Percentiles rank a stretch among this genome's conserved stretches.
phyloP scores from a whole-genome alignment of 2,888 invertebrate species.

The Hirtodrosophila alboralis region DNA sequence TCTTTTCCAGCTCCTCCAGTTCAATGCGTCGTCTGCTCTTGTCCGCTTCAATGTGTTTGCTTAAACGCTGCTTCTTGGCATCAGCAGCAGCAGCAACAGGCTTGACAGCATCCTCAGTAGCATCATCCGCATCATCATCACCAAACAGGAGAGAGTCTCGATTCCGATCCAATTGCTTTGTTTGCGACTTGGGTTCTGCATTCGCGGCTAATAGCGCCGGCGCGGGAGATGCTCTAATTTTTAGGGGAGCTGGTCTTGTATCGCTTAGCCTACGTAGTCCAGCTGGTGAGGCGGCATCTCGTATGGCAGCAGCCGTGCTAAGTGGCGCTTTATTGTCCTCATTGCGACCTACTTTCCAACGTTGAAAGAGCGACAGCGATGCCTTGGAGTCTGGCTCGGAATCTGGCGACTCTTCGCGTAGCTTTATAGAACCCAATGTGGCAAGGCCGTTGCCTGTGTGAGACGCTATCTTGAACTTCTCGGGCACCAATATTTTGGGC shows the following conservation, averaged over 20 bases:
- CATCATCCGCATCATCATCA: constrained; percentile 83
- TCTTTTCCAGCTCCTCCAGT: constrained; percentile 66
- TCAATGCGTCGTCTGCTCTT: constrained; percentile 66
- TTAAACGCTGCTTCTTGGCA: constrained; percentile 83
- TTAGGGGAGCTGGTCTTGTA: constrained; percentile 9
- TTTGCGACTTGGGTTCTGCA: constrained; percentile 11
- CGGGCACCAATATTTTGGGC: constrained; percentile 43
- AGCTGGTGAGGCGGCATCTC: constrained; percentile 81
- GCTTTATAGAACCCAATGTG: constrained; percentile 83
- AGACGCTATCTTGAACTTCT: constrained; percentile 31
- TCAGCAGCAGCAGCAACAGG: constrained; percentile 22
- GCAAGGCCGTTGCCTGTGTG: background rate
- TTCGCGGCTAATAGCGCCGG: background rate
- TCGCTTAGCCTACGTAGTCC: constrained; percentile 37
- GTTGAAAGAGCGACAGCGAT: constrained; percentile 69
- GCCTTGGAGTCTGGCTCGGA: constrained; percentile 83
- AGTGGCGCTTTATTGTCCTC: constrained; percentile 6
- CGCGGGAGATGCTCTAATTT: background rate
- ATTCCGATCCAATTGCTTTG: constrained; percentile 77
- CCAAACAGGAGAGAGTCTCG: constrained; percentile 85
- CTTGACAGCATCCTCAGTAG: constrained; percentile 81
- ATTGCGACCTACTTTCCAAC: constrained; percentile 77
- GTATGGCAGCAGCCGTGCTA: constrained; percentile 85
- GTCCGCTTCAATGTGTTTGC: constrained; percentile 80
- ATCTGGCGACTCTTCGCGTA: constrained; percentile 86